Conservation (phyloP, 2,113 vertebrate genomes). For the Irena cyanogastra region DNA sequence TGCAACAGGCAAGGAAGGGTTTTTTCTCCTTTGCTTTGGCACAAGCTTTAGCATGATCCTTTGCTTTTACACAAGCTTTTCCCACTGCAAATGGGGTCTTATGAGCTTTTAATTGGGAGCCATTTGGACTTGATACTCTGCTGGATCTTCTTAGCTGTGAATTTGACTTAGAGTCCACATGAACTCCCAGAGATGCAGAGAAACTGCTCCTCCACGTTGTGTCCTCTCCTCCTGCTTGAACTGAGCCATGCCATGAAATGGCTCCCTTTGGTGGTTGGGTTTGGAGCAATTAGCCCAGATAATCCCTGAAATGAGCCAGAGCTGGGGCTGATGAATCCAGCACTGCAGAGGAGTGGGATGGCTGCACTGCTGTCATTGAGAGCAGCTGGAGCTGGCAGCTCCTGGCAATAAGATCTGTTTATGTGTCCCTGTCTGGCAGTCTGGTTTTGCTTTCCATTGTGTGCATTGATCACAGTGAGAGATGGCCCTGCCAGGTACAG, state of each 20-base stretch:
- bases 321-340: not conserved
- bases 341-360: too few relatives aligned
- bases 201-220: not conserved
- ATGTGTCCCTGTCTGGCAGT: not conserved
- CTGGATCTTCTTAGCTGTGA: not conserved
- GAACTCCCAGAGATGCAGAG: not conserved
- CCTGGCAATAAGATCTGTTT: not conserved
- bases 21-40: not conserved
- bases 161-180: not conserved
- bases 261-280: not conserved
- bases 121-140: not conserved
- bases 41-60: not conserved
- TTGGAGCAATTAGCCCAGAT: not conserved
- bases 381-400: not conserved
- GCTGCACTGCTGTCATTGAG: not conserved
- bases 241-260: fast-evolving
- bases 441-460: not conserved
- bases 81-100: not conserved
- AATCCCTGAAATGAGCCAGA: not conserved
- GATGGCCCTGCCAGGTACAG: not conserved
- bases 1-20: not conserved
- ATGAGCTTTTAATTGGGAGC: not conserved
- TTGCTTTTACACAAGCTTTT: not conserved
- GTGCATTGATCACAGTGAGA: not conserved
- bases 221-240: not conserved